phyloP scores from a whole-genome alignment of 2,113 vertebrate species.

The Columba livia region DNA sequence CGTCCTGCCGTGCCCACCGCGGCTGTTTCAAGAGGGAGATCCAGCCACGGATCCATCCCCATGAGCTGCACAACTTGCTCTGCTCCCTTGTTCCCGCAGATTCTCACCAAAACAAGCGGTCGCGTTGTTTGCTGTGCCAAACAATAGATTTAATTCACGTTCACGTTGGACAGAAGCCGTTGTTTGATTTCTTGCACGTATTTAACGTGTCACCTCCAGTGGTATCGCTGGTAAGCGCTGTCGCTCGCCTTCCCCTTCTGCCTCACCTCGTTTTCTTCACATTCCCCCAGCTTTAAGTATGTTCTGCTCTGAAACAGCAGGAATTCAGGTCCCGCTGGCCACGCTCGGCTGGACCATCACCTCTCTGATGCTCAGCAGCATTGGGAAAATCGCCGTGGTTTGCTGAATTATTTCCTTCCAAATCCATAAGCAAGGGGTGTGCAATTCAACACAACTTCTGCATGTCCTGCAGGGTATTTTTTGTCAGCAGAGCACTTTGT shows the following conservation, averaged over 20 bases:
- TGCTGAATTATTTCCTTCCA: rapidly evolving
- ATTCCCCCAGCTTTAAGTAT: not conserved
- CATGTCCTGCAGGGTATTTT: too few species aligned
- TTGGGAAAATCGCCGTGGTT: not conserved
- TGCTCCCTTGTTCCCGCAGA: not conserved
- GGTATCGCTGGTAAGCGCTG: rapidly evolving
- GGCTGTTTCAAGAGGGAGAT: not conserved
- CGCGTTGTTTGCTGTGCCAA: rapidly evolving
- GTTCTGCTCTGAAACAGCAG: not conserved
- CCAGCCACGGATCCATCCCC: not conserved
- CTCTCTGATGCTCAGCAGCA: not conserved
- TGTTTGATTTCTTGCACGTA: not conserved
- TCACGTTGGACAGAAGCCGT: rapidly evolving
- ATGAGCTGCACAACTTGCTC: not conserved
- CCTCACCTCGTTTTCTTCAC: not conserved
- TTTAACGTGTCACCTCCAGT: not conserved
- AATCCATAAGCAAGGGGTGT: not conserved
- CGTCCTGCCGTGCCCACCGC: rapidly evolving
- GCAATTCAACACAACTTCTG: rapidly evolving
- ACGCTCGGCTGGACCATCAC: not conserved
- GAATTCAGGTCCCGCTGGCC: not conserved
- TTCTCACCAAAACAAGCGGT: not conserved
- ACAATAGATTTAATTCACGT: not conserved
- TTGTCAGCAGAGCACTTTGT: not conserved
- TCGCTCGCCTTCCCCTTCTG: not conserved